Base-by-base conservation (phyloP, 1,140 invertebrate genomes). In the Pachypsylla venusta region DNA sequence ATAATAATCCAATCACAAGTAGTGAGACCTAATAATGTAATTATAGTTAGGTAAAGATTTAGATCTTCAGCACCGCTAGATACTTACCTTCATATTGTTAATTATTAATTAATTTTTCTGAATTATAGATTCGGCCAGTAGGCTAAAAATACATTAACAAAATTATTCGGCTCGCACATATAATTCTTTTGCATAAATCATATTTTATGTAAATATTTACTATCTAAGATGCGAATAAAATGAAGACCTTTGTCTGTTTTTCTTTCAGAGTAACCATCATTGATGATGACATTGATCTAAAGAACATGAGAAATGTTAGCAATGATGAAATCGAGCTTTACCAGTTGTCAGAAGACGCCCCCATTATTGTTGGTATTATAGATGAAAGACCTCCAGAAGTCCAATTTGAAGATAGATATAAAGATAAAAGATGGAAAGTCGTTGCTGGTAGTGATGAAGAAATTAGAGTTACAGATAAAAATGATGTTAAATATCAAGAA, bases 341-440 rank as follows among this genome's bases (percentile, higher is more conserved):
- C 26, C 76, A 79, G 27, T 70, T 79, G 20, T 81, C 80, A 24
- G 91, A 95, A 67, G 87, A 93, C 74, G 87, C 84, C 0, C 92
- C 92, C 4, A 84, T 88, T 69, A 83, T 95, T 64, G 90, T 85
- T n/a, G 90, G 84, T 27, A 79, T 95, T 61, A 79, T 93, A 53
- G 92, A 95, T 71, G 91, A 95, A 48, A 76, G 87, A 64, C 85
- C 83, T 14, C 77, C 79, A 25, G 79, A 84, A 64, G 69, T 88
- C 1, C 76, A 75, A 65, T 64, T 66, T 80, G 61, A 77, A 89
- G 74, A 71, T 81, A 48, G 81, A 80, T 64, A 73, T 76, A 60
- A 73, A 70, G 57, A 76, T 72, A 56, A 77, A 78, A 59, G 83
- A 67, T 91, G 88, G 87, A 83, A 81, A 73, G 76, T 82, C 42